Base-by-base conservation (phyloP, 53 echinoderm and acorn worm genomes). In the Echinarachnius parma region DNA sequence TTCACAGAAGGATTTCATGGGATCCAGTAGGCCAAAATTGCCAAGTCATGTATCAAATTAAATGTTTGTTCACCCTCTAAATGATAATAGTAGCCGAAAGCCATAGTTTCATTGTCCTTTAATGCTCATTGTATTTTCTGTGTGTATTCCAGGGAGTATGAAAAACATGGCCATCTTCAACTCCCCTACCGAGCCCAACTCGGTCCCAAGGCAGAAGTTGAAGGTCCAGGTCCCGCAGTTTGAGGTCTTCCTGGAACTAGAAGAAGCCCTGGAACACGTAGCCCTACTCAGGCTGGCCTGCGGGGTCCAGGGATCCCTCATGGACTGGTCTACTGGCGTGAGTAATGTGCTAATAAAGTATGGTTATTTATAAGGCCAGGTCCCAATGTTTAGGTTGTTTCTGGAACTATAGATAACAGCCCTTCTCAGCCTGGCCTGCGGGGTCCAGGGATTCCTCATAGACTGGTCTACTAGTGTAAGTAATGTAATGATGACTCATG, bases 91-190 rank as follows among this genome's bases (percentile, higher is more conserved):
- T n/a, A n/a, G n/a, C n/a, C n/a, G n/a, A n/a, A n/a, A n/a, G n/a
- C n/a, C n/a, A n/a, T n/a, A n/a, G n/a, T n/a, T n/a, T n/a, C n/a
- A n/a, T n/a, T n/a, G n/a, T n/a, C n/a, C n/a, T n/a, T n/a, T n/a
- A n/a, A n/a, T n/a, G n/a, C n/a, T n/a, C n/a, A n/a, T n/a, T n/a
- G n/a, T n/a, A n/a, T n/a, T n/a, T n/a, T n/a, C n/a, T n/a, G n/a
- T n/a, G n/a, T n/a, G 20, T 15, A 19, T 32, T 69, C 21, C 44
- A 93, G 93, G 89, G 22, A 93, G 86, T 65, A 89, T 89, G 86
- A 89, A 89, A 78, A 93, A 89, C 64, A 89, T 89, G 89, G 93
- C 86, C 1, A 89, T 89, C 66, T 93, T 93, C 78, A 80, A 77
- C 11, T 89, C 93, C 0, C 32, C 71, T 8, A 60, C 80, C 0